These are phyloP conservation scores for Danio rerio DNA, from an alignment of 2,113 vertebrate genomes.

Conservation along the genomic window GRCz12tu NC_133193.1:35561001-35561500, in stretches of 20 bases:
- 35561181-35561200: background rate
- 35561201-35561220: background rate
- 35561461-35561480: background rate
- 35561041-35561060: no score
- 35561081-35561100: no score
- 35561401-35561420: background rate
- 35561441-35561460: background rate
- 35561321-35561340: background rate
- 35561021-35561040: slow-evolving; percentile 63
- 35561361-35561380: background rate
- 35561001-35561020: slow-evolving; percentile 74
- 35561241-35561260: background rate
- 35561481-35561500: background rate
- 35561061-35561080: no score
- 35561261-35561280: slow-evolving; percentile 58
- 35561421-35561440: background rate
- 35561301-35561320: slow-evolving; percentile 6
- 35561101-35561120: no score
- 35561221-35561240: background rate
- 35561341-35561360: slow-evolving; percentile 12
- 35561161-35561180: slow-evolving; percentile 1
- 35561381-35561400: background rate
- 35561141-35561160: background rate
- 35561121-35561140: background rate
- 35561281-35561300: slow-evolving; percentile 60